These are phyloP conservation scores for Phalacrocorax pelagicus DNA, from an alignment of 2,113 vertebrate genomes.

Conservation along the genomic window DNA sequence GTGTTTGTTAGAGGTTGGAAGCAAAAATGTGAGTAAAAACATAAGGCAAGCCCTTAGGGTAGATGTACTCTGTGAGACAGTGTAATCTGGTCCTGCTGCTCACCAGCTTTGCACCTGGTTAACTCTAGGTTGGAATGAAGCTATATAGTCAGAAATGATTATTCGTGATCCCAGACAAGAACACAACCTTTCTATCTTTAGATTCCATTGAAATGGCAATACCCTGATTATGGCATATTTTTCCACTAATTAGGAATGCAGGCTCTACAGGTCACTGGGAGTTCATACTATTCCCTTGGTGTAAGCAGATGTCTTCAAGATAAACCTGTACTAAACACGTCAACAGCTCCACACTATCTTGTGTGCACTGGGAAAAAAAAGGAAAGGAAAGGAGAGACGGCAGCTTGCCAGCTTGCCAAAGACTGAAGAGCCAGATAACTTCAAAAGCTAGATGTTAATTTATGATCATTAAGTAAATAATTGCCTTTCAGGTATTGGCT, in stretches of 20 bases:
- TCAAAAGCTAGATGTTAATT: background rate
- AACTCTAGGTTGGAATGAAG: constrained; percentile 13
- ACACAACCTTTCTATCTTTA: constrained; percentile 57
- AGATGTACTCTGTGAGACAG: background rate
- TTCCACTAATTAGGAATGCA: constrained; percentile 59
- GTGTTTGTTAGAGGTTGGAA: background rate
- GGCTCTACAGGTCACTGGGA: constrained; percentile 55
- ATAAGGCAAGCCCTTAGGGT: constrained; percentile 29
- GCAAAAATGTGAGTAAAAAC: constrained; percentile 20
- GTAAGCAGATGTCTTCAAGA: constrained; percentile 71
- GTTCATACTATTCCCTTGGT: constrained; percentile 61
- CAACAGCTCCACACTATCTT: constrained; percentile 56
- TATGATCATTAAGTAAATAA: constrained; percentile 55
- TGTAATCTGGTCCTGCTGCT: background rate
- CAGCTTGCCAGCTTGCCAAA: constrained; percentile 60
- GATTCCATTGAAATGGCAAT: constrained; percentile 47
- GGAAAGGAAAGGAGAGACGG: background rate
- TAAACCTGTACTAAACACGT: constrained; percentile 67
- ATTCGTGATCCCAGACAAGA: constrained; percentile 44
- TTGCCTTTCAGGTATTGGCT: constrained; percentile 53
- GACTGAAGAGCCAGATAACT: constrained; percentile 50
- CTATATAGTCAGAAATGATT: constrained; percentile 29
- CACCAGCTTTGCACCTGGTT: constrained; percentile 50
- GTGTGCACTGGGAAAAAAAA: background rate
- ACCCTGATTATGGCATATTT: constrained; percentile 60